A percentile compares a stretch with the other conserved stretches of the same genome.
These are phyloP conservation scores for Brevipalpus yothersi DNA, from an alignment of 1,140 invertebrate genomes.

Conservation along the genomic window DNA sequence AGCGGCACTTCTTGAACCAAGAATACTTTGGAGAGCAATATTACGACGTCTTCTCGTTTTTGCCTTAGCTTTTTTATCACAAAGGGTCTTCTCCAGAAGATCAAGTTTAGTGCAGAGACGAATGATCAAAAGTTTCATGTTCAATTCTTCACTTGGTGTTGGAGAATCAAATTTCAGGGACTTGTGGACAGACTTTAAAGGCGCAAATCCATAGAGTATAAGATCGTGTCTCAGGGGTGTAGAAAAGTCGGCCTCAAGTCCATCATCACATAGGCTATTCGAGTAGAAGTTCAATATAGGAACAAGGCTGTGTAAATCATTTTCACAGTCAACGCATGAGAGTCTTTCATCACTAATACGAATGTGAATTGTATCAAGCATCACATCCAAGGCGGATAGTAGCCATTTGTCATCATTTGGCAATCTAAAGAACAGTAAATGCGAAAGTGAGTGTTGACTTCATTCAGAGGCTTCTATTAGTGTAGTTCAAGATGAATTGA, in stretches of 20 bases:
- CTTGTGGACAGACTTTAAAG: conserved; percentile 1
- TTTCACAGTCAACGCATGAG: not conserved
- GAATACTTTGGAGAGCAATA: conserved; percentile 1
- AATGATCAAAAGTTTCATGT: not conserved
- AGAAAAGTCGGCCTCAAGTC: not conserved
- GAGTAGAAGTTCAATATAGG: too few species aligned
- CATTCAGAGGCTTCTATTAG: not conserved
- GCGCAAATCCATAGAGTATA: conserved; percentile 3
- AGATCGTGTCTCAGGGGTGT: conserved; percentile 7
- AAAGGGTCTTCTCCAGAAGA: not conserved
- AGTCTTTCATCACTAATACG: not conserved
- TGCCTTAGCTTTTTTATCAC: not conserved
- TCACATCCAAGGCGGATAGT: not conserved
- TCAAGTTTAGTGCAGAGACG: not conserved
- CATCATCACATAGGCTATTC: not conserved
- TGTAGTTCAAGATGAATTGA: not conserved
- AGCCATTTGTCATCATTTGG: not conserved
- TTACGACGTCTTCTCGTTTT: not conserved
- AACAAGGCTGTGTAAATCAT: not conserved
- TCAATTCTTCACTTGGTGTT: not conserved
- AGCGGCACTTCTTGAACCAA: not conserved
- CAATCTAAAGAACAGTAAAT: not conserved
- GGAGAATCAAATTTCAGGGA: not conserved
- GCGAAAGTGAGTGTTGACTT: not conserved
- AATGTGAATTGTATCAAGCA: not conserved